These are phyloP conservation scores for Scolopax mira DNA, from an alignment of 2,113 vertebrate species.

Conservation along the genomic window DNA sequence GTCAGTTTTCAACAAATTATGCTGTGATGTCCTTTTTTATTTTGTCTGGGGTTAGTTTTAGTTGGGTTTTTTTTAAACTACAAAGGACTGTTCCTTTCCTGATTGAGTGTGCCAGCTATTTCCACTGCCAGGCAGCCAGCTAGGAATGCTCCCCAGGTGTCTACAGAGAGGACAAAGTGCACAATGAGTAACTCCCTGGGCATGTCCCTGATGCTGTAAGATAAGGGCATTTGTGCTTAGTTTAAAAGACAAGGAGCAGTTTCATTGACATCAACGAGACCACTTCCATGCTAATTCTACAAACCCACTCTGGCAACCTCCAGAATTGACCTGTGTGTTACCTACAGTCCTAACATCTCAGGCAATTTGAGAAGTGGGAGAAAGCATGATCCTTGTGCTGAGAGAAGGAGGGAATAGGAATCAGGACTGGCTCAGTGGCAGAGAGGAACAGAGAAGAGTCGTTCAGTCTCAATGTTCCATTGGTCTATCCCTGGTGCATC, in stretches of 20 bases:
- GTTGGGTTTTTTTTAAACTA: not conserved
- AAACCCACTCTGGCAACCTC: not conserved
- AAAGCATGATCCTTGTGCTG: not conserved
- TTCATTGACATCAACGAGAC: not conserved
- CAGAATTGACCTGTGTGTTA: not conserved
- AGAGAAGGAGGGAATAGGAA: not conserved
- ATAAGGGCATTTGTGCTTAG: not conserved
- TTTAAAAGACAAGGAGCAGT: not conserved
- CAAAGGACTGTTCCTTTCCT: not conserved
- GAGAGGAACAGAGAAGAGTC: not conserved
- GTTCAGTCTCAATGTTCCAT: not conserved
- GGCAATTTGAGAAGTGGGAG: not conserved
- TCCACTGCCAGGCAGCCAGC: not conserved
- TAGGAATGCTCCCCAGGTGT: not conserved
- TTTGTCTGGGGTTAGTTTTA: not conserved
- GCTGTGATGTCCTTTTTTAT: not conserved
- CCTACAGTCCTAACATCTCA: not conserved
- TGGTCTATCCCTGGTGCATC: not conserved
- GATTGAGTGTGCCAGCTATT: not conserved
- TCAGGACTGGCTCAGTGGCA: not conserved
- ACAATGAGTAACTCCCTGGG: not conserved
- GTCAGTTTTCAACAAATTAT: not conserved
- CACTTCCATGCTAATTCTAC: not conserved
- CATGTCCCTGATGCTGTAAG: not conserved
- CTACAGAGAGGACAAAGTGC: not conserved